Percentiles rank a stretch among this genome's conserved stretches.
These are phyloP conservation scores for Diprion similis DNA, from an alignment of 1,140 invertebrate species.

Conservation along the genomic window DNA sequence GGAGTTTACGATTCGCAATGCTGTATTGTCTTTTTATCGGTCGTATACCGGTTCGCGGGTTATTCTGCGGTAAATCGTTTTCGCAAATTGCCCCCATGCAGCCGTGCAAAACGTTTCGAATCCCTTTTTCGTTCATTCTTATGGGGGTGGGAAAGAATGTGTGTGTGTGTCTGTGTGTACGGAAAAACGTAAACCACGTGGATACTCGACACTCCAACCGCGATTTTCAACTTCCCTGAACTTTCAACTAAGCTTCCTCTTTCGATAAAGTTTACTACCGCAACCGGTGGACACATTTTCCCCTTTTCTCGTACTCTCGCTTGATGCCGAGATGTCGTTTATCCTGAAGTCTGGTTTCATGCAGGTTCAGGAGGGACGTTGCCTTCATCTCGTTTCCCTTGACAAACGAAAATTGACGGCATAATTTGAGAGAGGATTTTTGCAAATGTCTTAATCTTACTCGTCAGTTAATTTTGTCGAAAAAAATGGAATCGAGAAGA, in stretches of 20 bases:
- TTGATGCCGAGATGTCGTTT: too few relatives aligned
- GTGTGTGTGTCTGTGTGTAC: too few relatives aligned
- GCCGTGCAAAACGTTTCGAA: not conserved
- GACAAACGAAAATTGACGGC: too few relatives aligned
- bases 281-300: not conserved
- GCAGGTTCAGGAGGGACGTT: too few relatives aligned
- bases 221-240: not conserved
- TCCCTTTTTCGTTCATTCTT: not conserved
- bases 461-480: too few relatives aligned
- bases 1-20: conserved; percentile 1
- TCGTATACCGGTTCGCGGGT: not conserved
- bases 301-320: not conserved
- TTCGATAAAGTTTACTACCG: not conserved
- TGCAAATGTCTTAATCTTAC: too few relatives aligned
- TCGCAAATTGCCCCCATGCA: not conserved
- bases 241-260: not conserved
- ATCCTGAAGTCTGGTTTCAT: too few relatives aligned
- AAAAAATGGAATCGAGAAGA: too few relatives aligned
- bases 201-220: not conserved
- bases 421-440: too few relatives aligned
- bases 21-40: conserved; percentile 1
- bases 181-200: too few relatives aligned
- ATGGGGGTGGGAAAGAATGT: not conserved
- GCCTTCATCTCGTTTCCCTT: too few relatives aligned
- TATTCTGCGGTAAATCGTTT: not conserved